These are phyloP conservation scores for Bombus waltoni DNA, from an alignment of 1,140 invertebrate genomes.

Conservation along the genomic window DNA sequence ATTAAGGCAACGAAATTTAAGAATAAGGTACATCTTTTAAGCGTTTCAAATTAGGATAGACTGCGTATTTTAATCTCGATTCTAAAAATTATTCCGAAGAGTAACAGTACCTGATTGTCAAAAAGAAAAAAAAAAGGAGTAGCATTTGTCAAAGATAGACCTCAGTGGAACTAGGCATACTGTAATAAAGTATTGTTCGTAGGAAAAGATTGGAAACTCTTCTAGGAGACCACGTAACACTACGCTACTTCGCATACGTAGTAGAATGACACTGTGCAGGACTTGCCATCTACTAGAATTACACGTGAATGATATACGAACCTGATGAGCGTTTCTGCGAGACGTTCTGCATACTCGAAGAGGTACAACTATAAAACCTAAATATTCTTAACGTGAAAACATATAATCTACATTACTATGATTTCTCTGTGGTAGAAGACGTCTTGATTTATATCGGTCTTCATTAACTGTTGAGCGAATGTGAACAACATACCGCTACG, in stretches of 20 bases:
- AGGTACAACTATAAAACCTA: slow-evolving; percentile 12
- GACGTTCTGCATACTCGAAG: slow-evolving; percentile 27
- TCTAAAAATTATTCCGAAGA: background rate
- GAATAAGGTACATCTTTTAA: too few species aligned
- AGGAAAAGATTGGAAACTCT: slow-evolving; percentile 12
- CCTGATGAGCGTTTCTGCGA: slow-evolving; percentile 35
- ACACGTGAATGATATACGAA: slow-evolving; percentile 47
- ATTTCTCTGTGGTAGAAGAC: background rate
- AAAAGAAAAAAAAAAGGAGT: background rate
- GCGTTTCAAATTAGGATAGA: too few species aligned
- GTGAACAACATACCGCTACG: background rate
- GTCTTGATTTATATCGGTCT: background rate
- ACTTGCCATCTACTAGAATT: slow-evolving; percentile 41
- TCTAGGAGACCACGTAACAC: slow-evolving; percentile 18
- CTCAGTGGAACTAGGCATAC: background rate
- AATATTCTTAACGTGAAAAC: background rate
- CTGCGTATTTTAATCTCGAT: background rate
- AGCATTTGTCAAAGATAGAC: background rate
- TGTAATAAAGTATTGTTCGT: background rate
- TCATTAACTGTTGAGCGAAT: background rate
- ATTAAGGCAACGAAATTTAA: too few species aligned
- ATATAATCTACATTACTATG: background rate
- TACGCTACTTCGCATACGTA: slow-evolving; percentile 6
- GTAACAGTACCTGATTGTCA: too few species aligned
- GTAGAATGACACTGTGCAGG: slow-evolving; percentile 41